Evolutionary conservation across 2,888 invertebrate species (phyloP).

Genomic region (Cataglyphis rosenhaueri): DNA sequence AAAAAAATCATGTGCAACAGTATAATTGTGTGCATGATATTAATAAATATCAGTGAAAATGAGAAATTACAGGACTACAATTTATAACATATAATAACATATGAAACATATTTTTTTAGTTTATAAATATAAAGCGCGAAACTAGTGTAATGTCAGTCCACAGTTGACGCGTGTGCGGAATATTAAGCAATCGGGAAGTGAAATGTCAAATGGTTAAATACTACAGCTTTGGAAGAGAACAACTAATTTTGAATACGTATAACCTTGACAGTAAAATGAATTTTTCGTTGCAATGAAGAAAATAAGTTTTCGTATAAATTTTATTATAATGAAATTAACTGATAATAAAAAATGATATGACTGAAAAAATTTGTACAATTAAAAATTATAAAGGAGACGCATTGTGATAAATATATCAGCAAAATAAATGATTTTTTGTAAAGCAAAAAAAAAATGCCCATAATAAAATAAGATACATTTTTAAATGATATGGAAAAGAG

Average conservation of each 20-base stretch:
- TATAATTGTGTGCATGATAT: neutral
- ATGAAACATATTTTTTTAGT: neutral
- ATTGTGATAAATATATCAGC: neutral
- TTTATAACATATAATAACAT: neutral
- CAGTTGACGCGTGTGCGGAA: neutral
- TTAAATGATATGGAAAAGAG: neutral
- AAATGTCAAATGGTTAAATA: slow-evolving; percentile 43
- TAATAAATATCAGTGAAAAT: neutral
- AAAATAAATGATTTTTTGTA: neutral
- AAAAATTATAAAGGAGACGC: neutral
- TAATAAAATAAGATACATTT: slow-evolving; percentile 4
- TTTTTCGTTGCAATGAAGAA: slow-evolving; percentile 1
- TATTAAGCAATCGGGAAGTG: slow-evolving; percentile 22
- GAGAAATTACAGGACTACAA: neutral
- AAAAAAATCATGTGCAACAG: neutral
- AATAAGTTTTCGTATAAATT: neutral
- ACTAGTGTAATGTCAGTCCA: neutral
- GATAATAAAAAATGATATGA: neutral
- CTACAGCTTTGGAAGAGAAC: neutral
- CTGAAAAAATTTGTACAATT: neutral
- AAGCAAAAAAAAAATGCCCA: neutral
- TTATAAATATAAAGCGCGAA: slow-evolving; percentile 17
- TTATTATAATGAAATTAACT: neutral
- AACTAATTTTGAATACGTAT: neutral
- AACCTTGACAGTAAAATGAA: neutral